Conservation (phyloP, 2,888 invertebrate genomes). For the Platycheirus albimanus region DNA sequence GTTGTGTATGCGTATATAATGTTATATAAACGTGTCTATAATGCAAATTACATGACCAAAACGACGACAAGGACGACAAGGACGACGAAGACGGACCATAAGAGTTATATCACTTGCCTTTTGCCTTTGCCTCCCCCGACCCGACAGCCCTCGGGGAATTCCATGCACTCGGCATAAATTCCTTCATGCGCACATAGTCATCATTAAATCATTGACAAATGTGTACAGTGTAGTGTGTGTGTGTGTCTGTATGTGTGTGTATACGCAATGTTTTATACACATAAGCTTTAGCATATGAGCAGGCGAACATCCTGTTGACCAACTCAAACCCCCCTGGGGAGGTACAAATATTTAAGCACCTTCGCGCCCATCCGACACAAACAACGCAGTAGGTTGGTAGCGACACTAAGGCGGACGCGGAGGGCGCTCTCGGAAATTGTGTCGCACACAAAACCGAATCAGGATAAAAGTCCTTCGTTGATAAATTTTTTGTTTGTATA, state of each 20-base stretch:
- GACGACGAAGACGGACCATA: constrained; percentile 29
- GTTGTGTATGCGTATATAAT: constrained; percentile 66
- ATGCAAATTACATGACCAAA: constrained; percentile 70
- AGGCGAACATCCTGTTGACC: constrained; percentile 57
- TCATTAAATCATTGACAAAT: constrained; percentile 66
- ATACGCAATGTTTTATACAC: constrained; percentile 16
- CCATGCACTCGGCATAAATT: constrained; percentile 44
- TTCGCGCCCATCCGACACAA: constrained; percentile 34
- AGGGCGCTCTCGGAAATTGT: constrained; percentile 65
- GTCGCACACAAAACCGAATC: constrained; percentile 63
- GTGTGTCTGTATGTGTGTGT: neutral
- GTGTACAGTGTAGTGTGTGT: constrained; percentile 15
- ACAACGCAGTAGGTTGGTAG: constrained; percentile 16
- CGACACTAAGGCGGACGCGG: too few relatives aligned
- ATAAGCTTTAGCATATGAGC: constrained; percentile 26
- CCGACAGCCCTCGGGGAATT: constrained; percentile 27
- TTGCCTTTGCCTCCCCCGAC: neutral
- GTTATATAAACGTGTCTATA: constrained; percentile 71
- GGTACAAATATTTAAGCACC: constrained; percentile 64
- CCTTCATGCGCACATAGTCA: constrained; percentile 59
- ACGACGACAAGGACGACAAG: constrained; percentile 31
- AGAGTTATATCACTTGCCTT: constrained; percentile 15
- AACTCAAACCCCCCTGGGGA: constrained; percentile 35
- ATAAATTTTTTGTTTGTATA: constrained; percentile 36
- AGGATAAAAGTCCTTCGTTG: constrained; percentile 65